Percentiles rank a stretch among this genome's conserved stretches.
phyloP scores from a whole-genome alignment of 2,888 invertebrate species.

The Drosophila neonasuta region DNA sequence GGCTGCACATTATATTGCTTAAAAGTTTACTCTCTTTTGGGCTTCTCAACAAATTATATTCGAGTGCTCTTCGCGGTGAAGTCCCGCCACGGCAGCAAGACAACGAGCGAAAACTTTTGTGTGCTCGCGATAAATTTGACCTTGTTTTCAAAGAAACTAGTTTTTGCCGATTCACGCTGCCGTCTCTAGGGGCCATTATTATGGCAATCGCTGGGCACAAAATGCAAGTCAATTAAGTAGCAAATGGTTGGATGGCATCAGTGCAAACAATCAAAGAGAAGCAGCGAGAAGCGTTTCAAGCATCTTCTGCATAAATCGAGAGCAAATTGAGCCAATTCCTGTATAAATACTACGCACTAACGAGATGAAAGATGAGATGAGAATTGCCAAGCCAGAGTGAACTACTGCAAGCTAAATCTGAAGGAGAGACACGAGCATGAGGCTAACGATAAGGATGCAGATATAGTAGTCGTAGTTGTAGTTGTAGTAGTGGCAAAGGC shows the following conservation, averaged over 20 bases:
- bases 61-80: not conserved
- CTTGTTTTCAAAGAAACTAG: not conserved
- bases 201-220: constrained; percentile 52
- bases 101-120: not conserved
- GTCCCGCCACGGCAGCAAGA: not conserved
- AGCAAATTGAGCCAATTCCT: constrained; percentile 78
- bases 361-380: constrained; percentile 57
- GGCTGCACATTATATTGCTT: not conserved
- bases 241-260: constrained; percentile 70
- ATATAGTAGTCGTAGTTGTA: not conserved
- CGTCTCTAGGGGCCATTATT: constrained; percentile 46
- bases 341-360: constrained; percentile 72
- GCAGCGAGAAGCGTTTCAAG: constrained; percentile 64
- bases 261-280: constrained; percentile 63
- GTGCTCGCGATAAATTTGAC: not conserved
- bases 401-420: constrained; percentile 1
- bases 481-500: not conserved
- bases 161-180: constrained; percentile 4
- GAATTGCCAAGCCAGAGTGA: not conserved
- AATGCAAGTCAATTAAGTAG: constrained; percentile 79
- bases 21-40: not conserved
- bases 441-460: constrained; percentile 6
- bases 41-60: not conserved
- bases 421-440: not conserved
- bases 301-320: constrained; percentile 74